phyloP scores from a whole-genome alignment of 2,888 invertebrate genomes.

The Torymus auratus region DNA sequence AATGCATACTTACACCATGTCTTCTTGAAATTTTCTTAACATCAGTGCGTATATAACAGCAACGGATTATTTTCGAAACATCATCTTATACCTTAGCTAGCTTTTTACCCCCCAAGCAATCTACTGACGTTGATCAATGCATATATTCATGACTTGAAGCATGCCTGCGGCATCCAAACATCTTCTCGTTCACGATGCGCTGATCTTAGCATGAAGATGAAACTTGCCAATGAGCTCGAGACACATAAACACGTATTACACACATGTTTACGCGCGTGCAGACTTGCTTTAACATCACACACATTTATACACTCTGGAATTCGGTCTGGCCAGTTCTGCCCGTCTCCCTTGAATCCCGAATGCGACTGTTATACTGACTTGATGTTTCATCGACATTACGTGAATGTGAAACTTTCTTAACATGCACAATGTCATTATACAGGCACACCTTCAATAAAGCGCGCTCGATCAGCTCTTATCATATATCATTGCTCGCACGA shows the following conservation, averaged over 20 bases:
- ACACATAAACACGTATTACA: slow-evolving; percentile 17
- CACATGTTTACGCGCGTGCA: slow-evolving; percentile 45
- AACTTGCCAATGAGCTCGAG: slow-evolving; percentile 16
- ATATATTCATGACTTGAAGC: background rate
- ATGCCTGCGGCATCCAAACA: background rate
- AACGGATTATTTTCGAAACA: too few species aligned
- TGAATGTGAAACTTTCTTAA: slow-evolving; percentile 19
- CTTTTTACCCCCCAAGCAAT: too few species aligned
- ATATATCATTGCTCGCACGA: slow-evolving; percentile 6
- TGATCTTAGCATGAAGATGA: slow-evolving; percentile 33
- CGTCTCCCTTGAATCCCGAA: slow-evolving; percentile 45
- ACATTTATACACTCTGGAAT: slow-evolving; percentile 7
- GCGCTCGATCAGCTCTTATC: slow-evolving; percentile 26
- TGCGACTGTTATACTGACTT: slow-evolving; percentile 53
- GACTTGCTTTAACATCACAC: too few species aligned
- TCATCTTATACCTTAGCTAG: too few species aligned
- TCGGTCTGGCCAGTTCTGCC: slow-evolving; percentile 62
- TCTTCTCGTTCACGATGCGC: background rate
- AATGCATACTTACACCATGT: too few species aligned
- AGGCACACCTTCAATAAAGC: slow-evolving; percentile 34
- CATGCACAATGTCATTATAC: slow-evolving; percentile 54
- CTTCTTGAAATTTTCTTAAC: too few species aligned
- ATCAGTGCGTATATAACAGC: too few species aligned
- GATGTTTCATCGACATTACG: slow-evolving; percentile 46
- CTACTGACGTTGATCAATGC: background rate